phyloP scores from a whole-genome alignment of 1,140 invertebrate genomes.

The Drosophila ananassae region DNA sequence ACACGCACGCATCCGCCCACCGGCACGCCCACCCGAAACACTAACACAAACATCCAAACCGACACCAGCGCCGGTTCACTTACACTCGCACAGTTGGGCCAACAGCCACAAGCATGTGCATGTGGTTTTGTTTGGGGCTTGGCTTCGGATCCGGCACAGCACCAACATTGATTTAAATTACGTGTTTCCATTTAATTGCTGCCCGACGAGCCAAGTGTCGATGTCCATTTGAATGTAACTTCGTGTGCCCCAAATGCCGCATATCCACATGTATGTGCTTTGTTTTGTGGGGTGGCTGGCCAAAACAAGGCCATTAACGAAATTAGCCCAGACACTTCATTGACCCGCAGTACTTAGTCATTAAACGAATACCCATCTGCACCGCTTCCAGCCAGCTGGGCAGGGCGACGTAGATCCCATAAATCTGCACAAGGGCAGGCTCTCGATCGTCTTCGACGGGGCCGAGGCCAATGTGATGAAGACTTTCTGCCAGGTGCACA shows the following conservation, averaged over 20 bases:
- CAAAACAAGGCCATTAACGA: slow-evolving; percentile 67
- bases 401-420: slow-evolving; percentile 71
- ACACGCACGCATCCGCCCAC: slow-evolving; percentile 42
- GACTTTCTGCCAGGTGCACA: slow-evolving; percentile 71
- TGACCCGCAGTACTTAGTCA: slow-evolving; percentile 46
- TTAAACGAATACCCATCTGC: slow-evolving; percentile 6
- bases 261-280: slow-evolving; percentile 1
- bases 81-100: slow-evolving; percentile 21
- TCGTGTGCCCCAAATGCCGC: slow-evolving; percentile 9
- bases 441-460: slow-evolving; percentile 60
- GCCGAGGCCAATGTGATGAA: slow-evolving; percentile 74
- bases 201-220: slow-evolving; percentile 62
- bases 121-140: slow-evolving; percentile 79
- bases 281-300: slow-evolving; percentile 21
- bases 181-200: slow-evolving; percentile 81
- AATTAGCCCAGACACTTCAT: slow-evolving; percentile 71
- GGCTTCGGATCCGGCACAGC: slow-evolving; percentile 67
- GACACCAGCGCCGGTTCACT: not conserved
- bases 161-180: slow-evolving; percentile 79
- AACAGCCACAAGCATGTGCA: slow-evolving; percentile 69
- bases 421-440: slow-evolving; percentile 46
- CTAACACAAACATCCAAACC: slow-evolving; percentile 7
- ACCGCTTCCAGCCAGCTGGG: slow-evolving; percentile 55
- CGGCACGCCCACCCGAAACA: slow-evolving; percentile 15
- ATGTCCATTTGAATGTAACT: slow-evolving; percentile 54